Evolutionary conservation across 2,113 vertebrate genomes (phyloP), one percentile per base, ranked within the genome.

Genomic region (Trogon surrucura): DNA sequence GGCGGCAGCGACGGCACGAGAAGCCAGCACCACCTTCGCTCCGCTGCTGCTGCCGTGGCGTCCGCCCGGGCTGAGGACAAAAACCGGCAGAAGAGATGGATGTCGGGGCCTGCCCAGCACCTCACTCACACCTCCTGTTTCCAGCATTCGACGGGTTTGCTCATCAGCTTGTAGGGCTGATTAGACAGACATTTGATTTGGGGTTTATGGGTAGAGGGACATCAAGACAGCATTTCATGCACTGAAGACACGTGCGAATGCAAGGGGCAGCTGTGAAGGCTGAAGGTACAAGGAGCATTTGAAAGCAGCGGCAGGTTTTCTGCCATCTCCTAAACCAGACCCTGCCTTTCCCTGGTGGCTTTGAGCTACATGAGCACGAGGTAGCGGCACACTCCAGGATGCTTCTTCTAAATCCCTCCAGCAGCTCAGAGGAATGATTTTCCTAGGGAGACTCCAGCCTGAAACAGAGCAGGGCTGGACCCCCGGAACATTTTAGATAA

Each of bases 1-100:
- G 0, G 21, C 0, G 20, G 36, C 41, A 69, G 60, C 0, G 7
- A 62, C 4, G 32, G 69, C 29, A n/a, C 0, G 0, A 53, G 36
- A 53, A 48, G 6, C 30, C 60, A 53, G 15, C n/a, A 21, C 32
- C 3, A 4, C 32, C 60, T 9, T 45, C 9, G 7, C 21, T 26
- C 38, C 41, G 62, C 57, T 19, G 26, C 82, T 51, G 26, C 7
- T 0, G 0, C 56, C 38, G 11, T 1, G 0, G 51, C 9, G 0
- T 22, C 54, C 65, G 10, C 2, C 29, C 0, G 3, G 54, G 32
- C 0, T 12, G 36, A 83, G 54, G n/a, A 41, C 30, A 67, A 56
- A 48, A 58, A 6, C 2, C 3, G 19, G 30, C 58, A 89, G 72
- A 30, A 54, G 17, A 13, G 21, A 32, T 10, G 6, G 6, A 41